Evolutionary conservation across 2,797 vertebrate genomes (phyloP), one percentile per base, ranked within the genome.

Genomic region (Nannoperca obscura): DNA sequence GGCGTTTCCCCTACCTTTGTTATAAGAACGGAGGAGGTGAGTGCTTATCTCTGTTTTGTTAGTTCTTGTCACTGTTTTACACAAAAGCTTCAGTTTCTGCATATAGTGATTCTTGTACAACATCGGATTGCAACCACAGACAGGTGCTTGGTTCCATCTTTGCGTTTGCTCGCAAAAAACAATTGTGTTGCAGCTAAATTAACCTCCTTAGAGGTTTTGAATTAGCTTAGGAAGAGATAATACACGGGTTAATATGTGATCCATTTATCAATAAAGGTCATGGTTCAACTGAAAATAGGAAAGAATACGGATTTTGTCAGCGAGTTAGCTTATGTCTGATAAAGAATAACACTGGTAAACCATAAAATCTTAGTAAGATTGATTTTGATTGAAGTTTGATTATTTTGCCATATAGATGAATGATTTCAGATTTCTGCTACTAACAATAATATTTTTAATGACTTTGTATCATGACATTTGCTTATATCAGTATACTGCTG

Each of bases 1-100:
- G 95, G 95, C 94, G 95, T 74, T 96, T 96, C 72, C 95, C 95
- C 1, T 96, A 96, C 72, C 94, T 96, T 13, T 96, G 95, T 76
- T 96, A 96, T 67, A 96, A 95, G 82, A 96, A 96, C 1, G 95
- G 95, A 82, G 95, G 95, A 86, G 95, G 95, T 96, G 83, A 92
- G 94, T 83, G 44, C 14, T 63, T 24, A 20, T 38, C 15, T 47
- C 3, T 67, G 17, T 5, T 65, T n/a, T 66, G 0, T 1, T 59
- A 19, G 24, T 27, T 60, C 24, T 42, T 2, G 1, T 38, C 32
- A 0, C 6, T 65, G 2, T 30, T 20, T 7, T 5, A 58, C 22
- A 32, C 38, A 46, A 49, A 78, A 57, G 20, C 11, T 40, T 4
- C 2, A n/a, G 5, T 55, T 74, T 58, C n/a, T 30, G 22, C 19